Evolutionary conservation across 2,113 vertebrate species (phyloP).

Genomic region (Antechinus stuartii): DNA sequence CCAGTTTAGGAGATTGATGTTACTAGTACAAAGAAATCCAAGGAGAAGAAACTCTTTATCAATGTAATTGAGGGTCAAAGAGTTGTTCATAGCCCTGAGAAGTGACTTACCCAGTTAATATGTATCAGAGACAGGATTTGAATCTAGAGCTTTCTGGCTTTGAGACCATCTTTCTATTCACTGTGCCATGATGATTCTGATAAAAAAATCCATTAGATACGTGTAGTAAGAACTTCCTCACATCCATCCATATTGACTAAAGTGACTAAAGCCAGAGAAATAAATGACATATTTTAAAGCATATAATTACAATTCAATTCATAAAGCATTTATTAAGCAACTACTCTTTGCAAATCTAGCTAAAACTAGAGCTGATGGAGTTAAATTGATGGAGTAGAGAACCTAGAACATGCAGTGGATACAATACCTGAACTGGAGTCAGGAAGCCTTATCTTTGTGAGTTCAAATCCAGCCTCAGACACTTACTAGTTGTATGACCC

Average conservation of each 20-base stretch:
- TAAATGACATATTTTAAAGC: background rate
- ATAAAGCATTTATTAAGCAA: background rate
- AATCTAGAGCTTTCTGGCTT: background rate
- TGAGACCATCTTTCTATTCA: background rate
- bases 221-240: background rate
- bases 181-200: background rate
- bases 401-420: too few species aligned
- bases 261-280: background rate
- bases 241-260: background rate
- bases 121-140: background rate
- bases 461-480: too few species aligned
- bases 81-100: background rate
- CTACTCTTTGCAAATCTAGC: background rate
- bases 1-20: background rate
- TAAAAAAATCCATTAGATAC: background rate
- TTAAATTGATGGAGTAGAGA: background rate
- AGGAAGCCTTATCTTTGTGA: too few species aligned
- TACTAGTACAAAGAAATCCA: background rate
- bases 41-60: background rate
- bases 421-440: too few species aligned
- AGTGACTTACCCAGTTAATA: background rate
- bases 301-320: background rate
- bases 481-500: too few species aligned
- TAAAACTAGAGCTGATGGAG: background rate
- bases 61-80: too few species aligned